Base-by-base conservation (phyloP, 2,888 invertebrate genomes). In the Homarus gammarus region DNA sequence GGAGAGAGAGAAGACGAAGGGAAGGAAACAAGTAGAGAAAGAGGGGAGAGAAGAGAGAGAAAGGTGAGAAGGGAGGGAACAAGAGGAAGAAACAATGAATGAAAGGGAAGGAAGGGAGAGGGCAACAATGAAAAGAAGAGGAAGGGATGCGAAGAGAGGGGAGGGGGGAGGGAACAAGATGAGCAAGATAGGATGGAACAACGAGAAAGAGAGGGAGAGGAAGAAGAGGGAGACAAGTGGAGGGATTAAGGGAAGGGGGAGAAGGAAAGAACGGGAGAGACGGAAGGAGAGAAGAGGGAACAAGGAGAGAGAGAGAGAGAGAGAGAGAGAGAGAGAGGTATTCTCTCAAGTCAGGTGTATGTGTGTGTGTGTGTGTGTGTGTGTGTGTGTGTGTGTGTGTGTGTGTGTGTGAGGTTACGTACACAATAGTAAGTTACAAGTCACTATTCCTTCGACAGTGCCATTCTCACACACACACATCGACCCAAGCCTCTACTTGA, bases 231-330 rank as follows among this genome's bases (percentile, higher is more conserved):
- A 38, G 27, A 38, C 8, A 73, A 27, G 18, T n/a, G 40, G 38
- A 22, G 18, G 72, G n/a, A 38, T 18, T 0, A 6, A 38, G 27
- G 27, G 3, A 27, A 31, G n/a, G n/a, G n/a, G n/a, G n/a, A n/a
- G n/a, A 12, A 12, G 12, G 12, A 12, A n/a, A n/a, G n/a, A n/a
- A n/a, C n/a, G n/a, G n/a, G n/a, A 12, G n/a, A n/a, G n/a, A n/a
- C n/a, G 44, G 12, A 12, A 44, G 44, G 56, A 22, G 18, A 12
- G 31, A 8, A 31, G 81, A 44, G 82, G 36, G 68, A 56, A 81
- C 31, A 64, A 61, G 81, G 82, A 31, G 68, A 56, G 82, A 36
- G 82, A 68, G 68, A 61, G 82, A 68, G 68, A 3, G 22, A 22
- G 22, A 22, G 22, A 18, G 56, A 18, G 56, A 56, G 56, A 18